Conservation (phyloP, 2,113 vertebrate genomes). For the Dipodomys ordii region DNA sequence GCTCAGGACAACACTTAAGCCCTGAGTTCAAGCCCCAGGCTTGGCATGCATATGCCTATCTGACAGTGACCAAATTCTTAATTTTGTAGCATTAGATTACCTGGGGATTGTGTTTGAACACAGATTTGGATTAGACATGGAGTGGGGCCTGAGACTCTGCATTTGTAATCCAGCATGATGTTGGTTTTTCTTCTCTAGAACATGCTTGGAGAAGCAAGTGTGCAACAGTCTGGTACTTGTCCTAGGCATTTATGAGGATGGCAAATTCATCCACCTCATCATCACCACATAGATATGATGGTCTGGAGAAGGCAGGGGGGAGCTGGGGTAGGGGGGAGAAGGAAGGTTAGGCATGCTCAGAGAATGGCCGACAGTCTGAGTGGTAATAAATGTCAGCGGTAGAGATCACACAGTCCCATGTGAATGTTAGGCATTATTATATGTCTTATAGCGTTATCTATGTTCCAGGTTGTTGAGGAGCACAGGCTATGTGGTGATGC, state of each 20-base stretch:
- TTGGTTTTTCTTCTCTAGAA: neutral
- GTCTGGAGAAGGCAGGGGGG: neutral
- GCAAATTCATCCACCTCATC: neutral
- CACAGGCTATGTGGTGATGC: constrained; percentile 56
- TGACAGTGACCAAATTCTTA: neutral
- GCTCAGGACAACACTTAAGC: too few relatives aligned
- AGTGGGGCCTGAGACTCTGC: neutral
- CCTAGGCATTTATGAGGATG: neutral
- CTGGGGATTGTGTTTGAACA: neutral
- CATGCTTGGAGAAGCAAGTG: neutral
- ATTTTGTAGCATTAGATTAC: neutral
- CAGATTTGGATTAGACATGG: neutral
- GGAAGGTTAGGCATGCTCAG: neutral
- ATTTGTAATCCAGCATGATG: neutral
- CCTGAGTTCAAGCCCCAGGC: too few relatives aligned
- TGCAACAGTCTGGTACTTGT: neutral
- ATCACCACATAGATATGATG: neutral
- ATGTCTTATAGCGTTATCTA: constrained; percentile 69
- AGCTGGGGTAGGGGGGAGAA: too few relatives aligned
- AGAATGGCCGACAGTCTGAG: neutral
- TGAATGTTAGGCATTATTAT: constrained; percentile 42
- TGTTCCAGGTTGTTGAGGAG: constrained; percentile 58
- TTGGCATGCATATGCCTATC: too few relatives aligned
- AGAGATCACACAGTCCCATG: neutral
- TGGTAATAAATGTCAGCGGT: neutral